phyloP scores from a whole-genome alignment of 2,113 vertebrate genomes.

The Psophia crepitans region DNA sequence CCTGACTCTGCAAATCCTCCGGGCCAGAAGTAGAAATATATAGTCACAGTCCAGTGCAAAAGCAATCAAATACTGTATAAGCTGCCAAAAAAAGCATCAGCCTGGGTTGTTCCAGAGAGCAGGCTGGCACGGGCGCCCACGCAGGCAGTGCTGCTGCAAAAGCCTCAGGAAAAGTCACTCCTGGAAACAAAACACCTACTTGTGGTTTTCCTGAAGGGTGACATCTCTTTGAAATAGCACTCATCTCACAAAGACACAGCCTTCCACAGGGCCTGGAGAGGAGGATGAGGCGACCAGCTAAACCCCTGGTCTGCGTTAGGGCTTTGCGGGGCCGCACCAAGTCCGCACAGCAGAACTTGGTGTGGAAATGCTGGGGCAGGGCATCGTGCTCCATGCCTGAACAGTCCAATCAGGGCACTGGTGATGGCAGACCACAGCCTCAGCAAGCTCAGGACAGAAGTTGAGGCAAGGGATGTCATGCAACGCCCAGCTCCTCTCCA shows the following conservation, averaged over 20 bases:
- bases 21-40: not conserved
- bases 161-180: not conserved
- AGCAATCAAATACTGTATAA: not conserved
- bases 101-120: not conserved
- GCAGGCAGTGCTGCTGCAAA: not conserved
- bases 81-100: not conserved
- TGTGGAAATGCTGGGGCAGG: not conserved
- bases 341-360: accelerated
- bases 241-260: not conserved
- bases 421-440: not conserved
- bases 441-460: not conserved
- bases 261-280: not conserved
- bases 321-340: accelerated
- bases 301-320: not conserved
- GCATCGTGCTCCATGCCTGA: not conserved
- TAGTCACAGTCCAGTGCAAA: not conserved
- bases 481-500: not conserved
- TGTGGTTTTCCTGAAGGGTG: not conserved
- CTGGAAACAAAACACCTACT: not conserved
- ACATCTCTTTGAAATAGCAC: not conserved
- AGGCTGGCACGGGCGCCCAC: not conserved
- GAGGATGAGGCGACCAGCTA: not conserved
- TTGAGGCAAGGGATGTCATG: not conserved
- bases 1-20: not conserved
- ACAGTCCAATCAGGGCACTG: accelerated